Base-by-base conservation (phyloP, 1,140 invertebrate species). In the Cotesia glomerata region DNA sequence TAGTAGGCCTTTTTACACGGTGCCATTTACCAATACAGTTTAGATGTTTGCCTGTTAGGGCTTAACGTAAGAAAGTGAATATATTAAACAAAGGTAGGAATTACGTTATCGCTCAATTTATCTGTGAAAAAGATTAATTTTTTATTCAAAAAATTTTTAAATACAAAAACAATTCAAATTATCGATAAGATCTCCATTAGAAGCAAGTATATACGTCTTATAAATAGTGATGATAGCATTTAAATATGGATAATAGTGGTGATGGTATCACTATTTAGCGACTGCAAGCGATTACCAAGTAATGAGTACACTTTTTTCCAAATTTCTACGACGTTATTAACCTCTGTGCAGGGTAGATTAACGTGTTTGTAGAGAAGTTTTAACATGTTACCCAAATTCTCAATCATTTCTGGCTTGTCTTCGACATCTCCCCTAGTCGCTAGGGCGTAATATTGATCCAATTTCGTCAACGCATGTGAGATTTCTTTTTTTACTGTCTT, bases 351-450 rank as follows among this genome's bases (percentile, higher is more conserved):
- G 1, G 75, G 75, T 13, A 71, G 7, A 8, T 56, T 13, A 5
- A 71, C 79, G 26, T 73, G n/a, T 26, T 81, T 61, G 5, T 80
- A 49, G 14, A 86, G 32, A 18, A 62, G 39, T 76, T 80, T 16
- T 4, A 83, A 54, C 79, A 85, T 85, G 9, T 71, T 69, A 4
- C 76, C 32, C 54, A 86, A 72, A 68, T 85, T 77, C n/a, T 75
- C 58, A 9, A 74, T 65, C 7, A 74, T 74, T 63, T 70, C 36
- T 9, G 34, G 61, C 14, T 52, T 62, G 56, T 72, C 69, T 3
- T 70, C 64, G 1, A 84, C 69, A 8, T 78, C 54, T 59, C 77
- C 79, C 0, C 66, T 8, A 5, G 11, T 62, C 1, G 76, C 78
- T 11, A 74, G 54, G 16, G 71, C 13, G 0, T 78, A 4, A 32